Base-by-base conservation (phyloP, 1,140 invertebrate species). In the Cotesia vestalis region DNA sequence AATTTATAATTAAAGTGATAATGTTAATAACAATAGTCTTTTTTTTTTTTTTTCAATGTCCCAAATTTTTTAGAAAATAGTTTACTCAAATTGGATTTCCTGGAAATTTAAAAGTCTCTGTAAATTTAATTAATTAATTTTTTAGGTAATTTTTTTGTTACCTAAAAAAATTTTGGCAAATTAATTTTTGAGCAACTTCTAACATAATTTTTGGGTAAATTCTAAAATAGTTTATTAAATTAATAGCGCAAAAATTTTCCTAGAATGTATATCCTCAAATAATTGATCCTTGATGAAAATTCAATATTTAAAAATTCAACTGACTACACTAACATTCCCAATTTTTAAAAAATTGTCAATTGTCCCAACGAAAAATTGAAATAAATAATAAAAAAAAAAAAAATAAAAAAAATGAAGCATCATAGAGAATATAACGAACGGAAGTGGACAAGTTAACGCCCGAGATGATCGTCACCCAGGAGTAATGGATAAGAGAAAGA, bases 361-460 rank as follows among this genome's bases (percentile, higher is more conserved):
- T 27, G 27, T 27, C 27, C 27, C 27, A 27, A 3, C 35, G 12
- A 52, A 40, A 55, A 55, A 64, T 62, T 11, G 36, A 36, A 38
- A n/a, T n/a, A 6, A 34, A 36, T 62, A 14, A 38, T 12, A n/a
- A 12, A 20, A 36, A 35, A 38, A 36, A 62, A 12, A 9, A 38
- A 35, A 38, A 36, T 40, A 12, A 9, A 38, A 12, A 3, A 27
- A 62, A 62, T 4, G 8, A 38, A 38, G 34, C 27, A 62, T 36
- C 36, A 62, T 36, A 62, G 36, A 62, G 60, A 38, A 38, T 36
- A 38, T 36, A 40, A 46, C 17, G 67, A 60, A 46, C 78, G 78
- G 78, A 81, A 83, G 77, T 73, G 73, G 67, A 79, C 74, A 77
- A 78, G 76, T 81, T 81, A 74, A 77, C 71, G 62, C 66, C 62